phyloP scores from a whole-genome alignment of 2,113 vertebrate genomes.

The Corythornis madagascariensis region DNA sequence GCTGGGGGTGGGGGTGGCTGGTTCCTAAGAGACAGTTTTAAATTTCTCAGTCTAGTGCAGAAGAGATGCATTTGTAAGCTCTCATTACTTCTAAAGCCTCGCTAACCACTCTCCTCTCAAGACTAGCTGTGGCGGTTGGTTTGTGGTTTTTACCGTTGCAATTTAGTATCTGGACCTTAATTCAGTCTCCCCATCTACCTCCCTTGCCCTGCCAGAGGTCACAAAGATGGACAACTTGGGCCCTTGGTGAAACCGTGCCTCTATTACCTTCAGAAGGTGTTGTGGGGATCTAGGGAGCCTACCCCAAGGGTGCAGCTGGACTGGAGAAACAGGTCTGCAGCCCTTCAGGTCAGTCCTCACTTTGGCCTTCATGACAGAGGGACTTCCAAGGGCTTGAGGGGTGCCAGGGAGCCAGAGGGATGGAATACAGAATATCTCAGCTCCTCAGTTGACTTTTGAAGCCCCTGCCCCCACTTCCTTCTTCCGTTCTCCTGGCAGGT shows the following conservation, averaged over 20 bases:
- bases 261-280: neutral
- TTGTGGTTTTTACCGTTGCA: conserved; percentile 1
- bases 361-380: fast-evolving
- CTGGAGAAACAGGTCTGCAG: neutral
- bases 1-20: neutral
- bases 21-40: neutral
- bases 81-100: neutral
- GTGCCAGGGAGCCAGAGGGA: neutral
- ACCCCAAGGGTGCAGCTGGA: fast-evolving
- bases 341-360: neutral
- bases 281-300: neutral
- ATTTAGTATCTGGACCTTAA: neutral
- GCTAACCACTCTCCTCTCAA: neutral
- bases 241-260: neutral
- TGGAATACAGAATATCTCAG: neutral
- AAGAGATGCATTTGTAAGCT: neutral
- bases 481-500: neutral
- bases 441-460: neutral
- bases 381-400: neutral
- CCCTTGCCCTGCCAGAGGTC: neutral
- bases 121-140: neutral
- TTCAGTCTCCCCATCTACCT: neutral
- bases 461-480: neutral
- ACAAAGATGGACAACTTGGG: neutral
- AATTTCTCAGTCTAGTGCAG: neutral